Conservation (phyloP, 1,140 invertebrate species). For the Orchesella cincta region DNA sequence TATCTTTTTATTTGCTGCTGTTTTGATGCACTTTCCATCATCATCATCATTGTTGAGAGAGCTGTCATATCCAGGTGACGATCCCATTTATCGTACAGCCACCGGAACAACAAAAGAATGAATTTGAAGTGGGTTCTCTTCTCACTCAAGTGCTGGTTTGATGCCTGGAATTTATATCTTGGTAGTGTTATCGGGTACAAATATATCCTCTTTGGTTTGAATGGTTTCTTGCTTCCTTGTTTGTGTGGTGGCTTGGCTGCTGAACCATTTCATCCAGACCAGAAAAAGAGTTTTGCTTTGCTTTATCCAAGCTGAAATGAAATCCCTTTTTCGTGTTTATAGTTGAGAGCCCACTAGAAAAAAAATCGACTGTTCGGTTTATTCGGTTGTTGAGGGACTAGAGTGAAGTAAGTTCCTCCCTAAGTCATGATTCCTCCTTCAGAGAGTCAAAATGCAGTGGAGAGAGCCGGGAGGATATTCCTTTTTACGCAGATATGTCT, state of each 20-base stretch:
- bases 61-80: conserved; percentile 47
- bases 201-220: too few relatives aligned
- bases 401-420: not conserved
- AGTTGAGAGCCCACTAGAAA: not conserved
- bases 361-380: not conserved
- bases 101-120: not conserved
- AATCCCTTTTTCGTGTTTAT: not conserved
- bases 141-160: not conserved
- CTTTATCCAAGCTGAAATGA: not conserved
- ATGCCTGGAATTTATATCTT: not conserved
- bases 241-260: not conserved
- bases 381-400: not conserved
- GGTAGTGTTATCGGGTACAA: not conserved
- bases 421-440: not conserved
- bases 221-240: not conserved
- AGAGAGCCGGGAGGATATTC: not conserved
- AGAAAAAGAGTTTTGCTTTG: too few relatives aligned
- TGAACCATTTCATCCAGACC: too few relatives aligned
- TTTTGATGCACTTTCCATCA: too few relatives aligned
- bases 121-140: too few relatives aligned
- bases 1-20: too few relatives aligned
- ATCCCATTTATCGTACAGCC: not conserved
- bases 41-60: not conserved
- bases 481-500: not conserved
- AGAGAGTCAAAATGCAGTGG: not conserved